Evolutionary conservation across 2,797 vertebrate genomes (phyloP).

Genomic region (Darevskia nairensis): DNA sequence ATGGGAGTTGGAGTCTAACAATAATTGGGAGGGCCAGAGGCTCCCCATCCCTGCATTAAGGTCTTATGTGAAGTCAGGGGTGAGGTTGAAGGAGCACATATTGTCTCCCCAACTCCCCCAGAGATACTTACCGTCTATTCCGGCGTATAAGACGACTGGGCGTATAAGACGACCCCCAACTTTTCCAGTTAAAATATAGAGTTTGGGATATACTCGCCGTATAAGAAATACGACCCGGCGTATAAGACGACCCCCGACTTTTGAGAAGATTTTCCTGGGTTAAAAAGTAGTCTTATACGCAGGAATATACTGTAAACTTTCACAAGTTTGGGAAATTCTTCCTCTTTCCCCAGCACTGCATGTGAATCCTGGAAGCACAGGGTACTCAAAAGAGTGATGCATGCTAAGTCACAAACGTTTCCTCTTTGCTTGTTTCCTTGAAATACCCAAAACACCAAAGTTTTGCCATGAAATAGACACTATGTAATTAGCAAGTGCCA

Average conservation of each 20-base stretch:
- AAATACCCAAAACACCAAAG: neutral
- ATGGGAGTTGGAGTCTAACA: too few species aligned
- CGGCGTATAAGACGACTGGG: too few species aligned
- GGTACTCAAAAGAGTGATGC: neutral
- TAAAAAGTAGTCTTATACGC: too few species aligned
- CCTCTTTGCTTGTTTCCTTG: neutral
- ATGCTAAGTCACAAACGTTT: neutral
- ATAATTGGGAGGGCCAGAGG: too few species aligned
- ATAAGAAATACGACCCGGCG: too few species aligned
- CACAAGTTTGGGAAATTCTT: neutral
- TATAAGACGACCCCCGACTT: too few species aligned
- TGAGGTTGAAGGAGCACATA: neutral
- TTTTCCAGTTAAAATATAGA: too few species aligned
- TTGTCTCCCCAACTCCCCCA: neutral
- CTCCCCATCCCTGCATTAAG: neutral
- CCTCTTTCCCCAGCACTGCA: neutral
- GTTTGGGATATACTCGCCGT: too few species aligned
- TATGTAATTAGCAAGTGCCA: slow-evolving; percentile 19
- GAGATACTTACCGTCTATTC: too few species aligned
- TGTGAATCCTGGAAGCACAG: neutral
- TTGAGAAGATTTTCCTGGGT: too few species aligned
- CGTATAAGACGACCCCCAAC: too few species aligned
- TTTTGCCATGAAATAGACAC: slow-evolving; percentile 3
- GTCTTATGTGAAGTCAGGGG: neutral
- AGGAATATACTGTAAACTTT: too few species aligned